These are phyloP conservation scores for Omphaloscelis lunosa DNA, from an alignment of 2,888 invertebrate genomes.

Conservation along the genomic window DNA sequence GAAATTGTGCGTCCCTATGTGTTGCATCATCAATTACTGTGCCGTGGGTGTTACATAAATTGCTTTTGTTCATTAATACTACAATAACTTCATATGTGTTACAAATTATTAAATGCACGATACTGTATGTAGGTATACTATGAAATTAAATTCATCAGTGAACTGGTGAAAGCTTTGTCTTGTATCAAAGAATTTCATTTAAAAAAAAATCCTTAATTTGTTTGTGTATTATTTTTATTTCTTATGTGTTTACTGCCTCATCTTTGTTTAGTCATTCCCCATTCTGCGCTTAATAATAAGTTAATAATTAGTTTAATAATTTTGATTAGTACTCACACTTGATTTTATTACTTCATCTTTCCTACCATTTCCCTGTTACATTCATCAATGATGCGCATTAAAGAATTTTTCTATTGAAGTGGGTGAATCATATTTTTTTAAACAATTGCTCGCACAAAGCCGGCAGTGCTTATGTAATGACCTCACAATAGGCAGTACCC, in stretches of 20 bases:
- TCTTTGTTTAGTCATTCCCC: background rate
- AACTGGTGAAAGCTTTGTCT: background rate
- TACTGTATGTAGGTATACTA: background rate
- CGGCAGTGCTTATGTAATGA: conserved; percentile 66
- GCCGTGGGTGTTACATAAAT: conserved; percentile 46
- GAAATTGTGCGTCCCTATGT: conserved; percentile 49
- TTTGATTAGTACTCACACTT: background rate
- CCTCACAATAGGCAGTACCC: conserved; percentile 63
- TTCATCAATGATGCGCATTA: conserved; percentile 28
- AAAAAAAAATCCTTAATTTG: background rate
- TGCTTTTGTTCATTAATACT: conserved; percentile 47
- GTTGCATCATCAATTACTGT: conserved; percentile 57
- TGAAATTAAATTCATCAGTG: background rate
- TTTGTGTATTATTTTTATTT: too few relatives aligned
- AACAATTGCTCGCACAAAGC: conserved; percentile 62
- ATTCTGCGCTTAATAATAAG: too few relatives aligned
- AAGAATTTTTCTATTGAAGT: conserved; percentile 49
- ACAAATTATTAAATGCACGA: conserved; percentile 17
- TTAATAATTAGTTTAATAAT: too few relatives aligned
- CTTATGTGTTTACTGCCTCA: background rate
- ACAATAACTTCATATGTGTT: conserved; percentile 32
- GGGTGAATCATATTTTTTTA: conserved; percentile 64
- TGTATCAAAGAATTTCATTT: too few relatives aligned
- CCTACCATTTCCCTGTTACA: conserved; percentile 9
- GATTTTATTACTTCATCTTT: conserved; percentile 1